Conservation (phyloP, 2,797 vertebrate species). For the Columba guinea region DNA sequence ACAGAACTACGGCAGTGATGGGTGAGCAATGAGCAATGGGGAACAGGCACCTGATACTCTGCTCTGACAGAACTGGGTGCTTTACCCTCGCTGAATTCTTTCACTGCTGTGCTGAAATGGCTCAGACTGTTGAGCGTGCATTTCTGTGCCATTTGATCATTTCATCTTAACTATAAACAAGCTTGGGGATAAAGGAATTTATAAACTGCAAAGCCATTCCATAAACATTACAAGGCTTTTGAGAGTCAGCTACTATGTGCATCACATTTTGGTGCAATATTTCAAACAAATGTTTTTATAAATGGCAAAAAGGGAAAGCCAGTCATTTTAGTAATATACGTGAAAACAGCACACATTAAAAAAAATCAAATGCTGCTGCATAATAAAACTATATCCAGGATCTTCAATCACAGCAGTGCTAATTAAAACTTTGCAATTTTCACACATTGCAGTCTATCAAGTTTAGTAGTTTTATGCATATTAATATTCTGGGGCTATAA, state of each 20-base stretch:
- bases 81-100: neutral
- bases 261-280: neutral
- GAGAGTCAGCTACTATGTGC: neutral
- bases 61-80: neutral
- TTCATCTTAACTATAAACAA: neutral
- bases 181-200: neutral
- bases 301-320: neutral
- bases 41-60: neutral
- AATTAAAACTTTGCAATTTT: constrained; percentile 5
- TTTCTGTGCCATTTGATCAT: neutral
- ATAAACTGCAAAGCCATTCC: neutral
- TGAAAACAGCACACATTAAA: neutral
- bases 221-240: neutral
- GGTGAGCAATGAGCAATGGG: neutral
- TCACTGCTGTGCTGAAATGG: neutral
- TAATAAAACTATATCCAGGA: neutral
- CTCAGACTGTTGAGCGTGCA: neutral
- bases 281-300: neutral
- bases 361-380: neutral
- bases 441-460: neutral
- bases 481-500: neutral
- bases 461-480: neutral
- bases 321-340: neutral
- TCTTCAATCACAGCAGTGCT: neutral
- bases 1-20: neutral